Percentiles rank a stretch among this genome's conserved stretches.
phyloP scores from a whole-genome alignment of 2,113 vertebrate genomes.

The Notarius lentiginosus region DNA sequence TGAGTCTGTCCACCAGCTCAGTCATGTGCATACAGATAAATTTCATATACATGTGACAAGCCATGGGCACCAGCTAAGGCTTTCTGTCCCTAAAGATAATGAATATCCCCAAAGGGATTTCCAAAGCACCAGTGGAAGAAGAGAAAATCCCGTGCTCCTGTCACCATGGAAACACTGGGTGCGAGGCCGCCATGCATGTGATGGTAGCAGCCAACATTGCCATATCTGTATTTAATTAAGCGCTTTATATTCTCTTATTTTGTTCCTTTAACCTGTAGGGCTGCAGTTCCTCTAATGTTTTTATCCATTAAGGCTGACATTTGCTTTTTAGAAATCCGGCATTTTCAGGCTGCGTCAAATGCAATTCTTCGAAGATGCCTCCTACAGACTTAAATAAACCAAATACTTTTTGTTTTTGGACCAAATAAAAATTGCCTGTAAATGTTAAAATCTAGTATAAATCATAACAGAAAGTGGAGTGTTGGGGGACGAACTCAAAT shows the following conservation, averaged over 20 bases:
- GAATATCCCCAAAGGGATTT: conserved; percentile 39
- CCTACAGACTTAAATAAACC: neutral
- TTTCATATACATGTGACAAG: conserved; percentile 13
- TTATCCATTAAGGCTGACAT: neutral
- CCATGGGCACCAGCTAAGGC: neutral
- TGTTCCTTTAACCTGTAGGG: neutral
- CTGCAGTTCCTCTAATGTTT: neutral
- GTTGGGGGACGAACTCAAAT: neutral
- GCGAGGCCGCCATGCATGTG: conserved; percentile 11
- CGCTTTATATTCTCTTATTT: neutral
- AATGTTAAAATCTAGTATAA: neutral
- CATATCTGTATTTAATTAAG: neutral
- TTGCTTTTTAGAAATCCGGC: neutral
- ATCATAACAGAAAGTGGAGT: neutral
- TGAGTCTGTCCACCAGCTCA: conserved; percentile 35
- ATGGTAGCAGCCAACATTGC: conserved; percentile 2
- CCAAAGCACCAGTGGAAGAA: conserved; percentile 15
- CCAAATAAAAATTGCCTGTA: neutral
- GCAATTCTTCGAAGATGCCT: neutral
- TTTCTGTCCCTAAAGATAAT: conserved; percentile 10
- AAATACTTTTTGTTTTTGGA: neutral
- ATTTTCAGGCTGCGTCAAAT: neutral
- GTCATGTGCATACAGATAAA: conserved; percentile 33
- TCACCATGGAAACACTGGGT: conserved; percentile 54
- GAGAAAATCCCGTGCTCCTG: conserved; percentile 12